These are phyloP conservation scores for Cosmia pyralina DNA, from an alignment of 2,888 invertebrate species.

Conservation along the genomic window DNA sequence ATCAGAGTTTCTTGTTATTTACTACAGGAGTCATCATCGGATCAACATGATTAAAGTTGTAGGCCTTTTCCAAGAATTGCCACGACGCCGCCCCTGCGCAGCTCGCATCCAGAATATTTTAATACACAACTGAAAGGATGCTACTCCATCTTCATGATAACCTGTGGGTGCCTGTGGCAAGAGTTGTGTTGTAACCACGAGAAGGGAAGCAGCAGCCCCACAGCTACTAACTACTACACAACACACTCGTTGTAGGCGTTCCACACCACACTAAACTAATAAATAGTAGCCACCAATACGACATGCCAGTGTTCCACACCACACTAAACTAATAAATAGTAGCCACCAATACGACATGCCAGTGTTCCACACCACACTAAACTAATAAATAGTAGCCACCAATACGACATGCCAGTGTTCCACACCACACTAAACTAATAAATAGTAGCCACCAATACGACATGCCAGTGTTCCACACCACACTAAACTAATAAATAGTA, in stretches of 20 bases:
- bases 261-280: not conserved
- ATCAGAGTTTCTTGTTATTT: not conserved
- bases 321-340: not conserved
- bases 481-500: not conserved
- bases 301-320: constrained; percentile 22
- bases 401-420: constrained; percentile 20
- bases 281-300: not conserved
- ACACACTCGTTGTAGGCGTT: too few relatives aligned
- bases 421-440: constrained; percentile 11
- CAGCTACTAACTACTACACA: not conserved
- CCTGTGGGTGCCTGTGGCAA: too few relatives aligned
- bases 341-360: constrained; percentile 1
- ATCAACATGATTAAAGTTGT: too few relatives aligned
- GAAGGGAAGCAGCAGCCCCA: not conserved
- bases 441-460: not conserved
- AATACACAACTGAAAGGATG: too few relatives aligned
- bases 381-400: not conserved
- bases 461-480: constrained; percentile 22
- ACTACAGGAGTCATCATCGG: not conserved
- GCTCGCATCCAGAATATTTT: too few relatives aligned
- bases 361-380: constrained; percentile 20
- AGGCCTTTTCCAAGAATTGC: too few relatives aligned
- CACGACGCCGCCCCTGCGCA: too few relatives aligned
- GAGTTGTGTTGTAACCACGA: not conserved
- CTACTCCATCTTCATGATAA: not conserved